Evolutionary conservation across 2,797 vertebrate species (phyloP).

Genomic region (Odontamblyopus rebecca): DNA sequence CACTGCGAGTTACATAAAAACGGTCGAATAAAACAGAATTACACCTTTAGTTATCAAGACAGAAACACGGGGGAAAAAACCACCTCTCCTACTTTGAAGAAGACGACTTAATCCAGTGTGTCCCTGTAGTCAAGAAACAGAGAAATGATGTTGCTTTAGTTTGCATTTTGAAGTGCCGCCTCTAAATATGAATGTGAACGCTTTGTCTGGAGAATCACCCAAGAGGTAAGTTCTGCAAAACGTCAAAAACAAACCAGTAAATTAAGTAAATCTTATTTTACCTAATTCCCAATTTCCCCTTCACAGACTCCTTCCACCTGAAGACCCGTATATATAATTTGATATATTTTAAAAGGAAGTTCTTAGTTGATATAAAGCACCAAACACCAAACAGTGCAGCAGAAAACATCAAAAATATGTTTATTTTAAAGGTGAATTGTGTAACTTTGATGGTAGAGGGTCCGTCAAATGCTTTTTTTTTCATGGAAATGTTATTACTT

Average conservation of each 20-base stretch:
- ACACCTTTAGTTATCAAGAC: conserved; percentile 37
- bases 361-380: too few relatives aligned
- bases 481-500: too few relatives aligned
- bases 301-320: conserved; percentile 43
- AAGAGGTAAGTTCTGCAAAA: conserved; percentile 61
- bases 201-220: conserved; percentile 56
- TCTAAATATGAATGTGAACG: conserved; percentile 53
- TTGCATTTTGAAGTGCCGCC: conserved; percentile 62
- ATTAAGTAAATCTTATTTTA: conserved; percentile 49
- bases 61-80: conserved; percentile 53
- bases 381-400: conserved; percentile 16
- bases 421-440: background rate
- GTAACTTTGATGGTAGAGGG: too few relatives aligned
- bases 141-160: conserved; percentile 51
- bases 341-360: conserved; percentile 43
- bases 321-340: conserved; percentile 58
- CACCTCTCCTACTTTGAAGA: conserved; percentile 34
- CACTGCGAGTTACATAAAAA: conserved; percentile 8
- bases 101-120: conserved; percentile 52
- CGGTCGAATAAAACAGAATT: conserved; percentile 30
- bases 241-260: conserved; percentile 65
- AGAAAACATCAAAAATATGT: conserved; percentile 12
- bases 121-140: conserved; percentile 47
- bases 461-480: too few relatives aligned
- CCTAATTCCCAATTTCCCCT: conserved; percentile 18